Evolutionary conservation across 1,140 invertebrate genomes (phyloP).

Genomic region (Neuroterus valhalla): DNA sequence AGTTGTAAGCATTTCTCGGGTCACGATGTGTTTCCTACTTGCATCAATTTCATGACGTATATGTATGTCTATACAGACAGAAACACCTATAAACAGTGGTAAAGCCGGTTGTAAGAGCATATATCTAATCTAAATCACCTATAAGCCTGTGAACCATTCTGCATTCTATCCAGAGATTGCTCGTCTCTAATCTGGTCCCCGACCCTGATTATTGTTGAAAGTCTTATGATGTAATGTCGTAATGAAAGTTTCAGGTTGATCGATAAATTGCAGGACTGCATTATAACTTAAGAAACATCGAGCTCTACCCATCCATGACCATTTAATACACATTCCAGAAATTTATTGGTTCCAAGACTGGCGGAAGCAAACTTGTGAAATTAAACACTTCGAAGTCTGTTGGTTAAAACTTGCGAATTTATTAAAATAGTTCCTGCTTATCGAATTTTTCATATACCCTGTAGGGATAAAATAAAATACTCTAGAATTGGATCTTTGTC

Average conservation of each 20-base stretch:
- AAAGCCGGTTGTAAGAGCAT: neutral
- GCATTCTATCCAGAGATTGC: neutral
- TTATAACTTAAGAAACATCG: neutral
- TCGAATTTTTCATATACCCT: neutral
- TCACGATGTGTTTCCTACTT: no score
- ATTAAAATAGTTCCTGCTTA: neutral
- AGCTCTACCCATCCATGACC: neutral
- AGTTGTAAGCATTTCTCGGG: no score
- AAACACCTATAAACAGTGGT: neutral
- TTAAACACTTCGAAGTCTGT: neutral
- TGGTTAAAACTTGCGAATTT: neutral
- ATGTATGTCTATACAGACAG: neutral
- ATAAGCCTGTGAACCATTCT: neutral
- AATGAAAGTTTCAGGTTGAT: neutral
- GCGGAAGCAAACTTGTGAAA: neutral
- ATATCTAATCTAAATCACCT: no score
- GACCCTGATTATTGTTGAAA: neutral
- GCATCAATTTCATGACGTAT: neutral
- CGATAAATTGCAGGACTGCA: neutral
- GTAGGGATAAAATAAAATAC: no score
- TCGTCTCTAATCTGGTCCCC: neutral
- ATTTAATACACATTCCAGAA: conserved; percentile 9
- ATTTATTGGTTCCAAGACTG: neutral
- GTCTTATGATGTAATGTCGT: neutral
- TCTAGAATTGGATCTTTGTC: no score